A percentile compares a stretch with the other conserved stretches of the same genome.
These are phyloP conservation scores for Melanotaenia trifasciata DNA, from an alignment of 2,797 vertebrate species.

Conservation along the genomic window DNA sequence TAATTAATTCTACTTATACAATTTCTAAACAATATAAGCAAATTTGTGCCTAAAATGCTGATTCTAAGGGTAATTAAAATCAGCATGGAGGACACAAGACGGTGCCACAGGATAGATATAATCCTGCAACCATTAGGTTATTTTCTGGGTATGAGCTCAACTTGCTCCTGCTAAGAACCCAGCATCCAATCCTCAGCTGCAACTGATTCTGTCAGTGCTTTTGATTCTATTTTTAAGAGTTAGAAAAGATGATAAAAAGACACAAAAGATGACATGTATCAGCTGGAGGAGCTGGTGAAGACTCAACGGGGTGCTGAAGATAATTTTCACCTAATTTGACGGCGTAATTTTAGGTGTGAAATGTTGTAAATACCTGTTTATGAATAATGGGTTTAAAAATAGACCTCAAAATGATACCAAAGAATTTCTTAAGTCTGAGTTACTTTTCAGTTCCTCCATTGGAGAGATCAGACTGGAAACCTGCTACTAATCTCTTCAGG, in stretches of 20 bases:
- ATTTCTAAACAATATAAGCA: background rate
- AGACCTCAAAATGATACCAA: background rate
- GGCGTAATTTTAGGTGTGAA: background rate
- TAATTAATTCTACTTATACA: background rate
- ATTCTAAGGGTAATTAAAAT: background rate
- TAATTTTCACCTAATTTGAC: background rate
- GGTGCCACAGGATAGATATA: background rate
- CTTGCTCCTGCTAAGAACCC: background rate
- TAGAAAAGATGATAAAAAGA: too few relatives aligned
- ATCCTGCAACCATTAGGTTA: background rate
- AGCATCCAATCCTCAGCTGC: background rate
- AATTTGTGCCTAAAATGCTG: background rate
- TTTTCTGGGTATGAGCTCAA: background rate
- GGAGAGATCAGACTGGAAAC: background rate
- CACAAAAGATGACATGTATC: too few relatives aligned
- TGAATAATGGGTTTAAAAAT: background rate
- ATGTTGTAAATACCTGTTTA: background rate
- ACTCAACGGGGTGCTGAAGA: too few relatives aligned
- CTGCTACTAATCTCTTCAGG: background rate
- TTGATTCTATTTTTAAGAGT: background rate
- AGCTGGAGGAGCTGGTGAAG: too few relatives aligned
- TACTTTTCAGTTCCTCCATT: background rate
- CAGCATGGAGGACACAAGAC: background rate
- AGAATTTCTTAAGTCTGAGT: background rate
- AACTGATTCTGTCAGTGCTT: background rate